Percentiles rank a stretch among this genome's conserved stretches.
Evolutionary conservation across 35 echinoderm and acorn worm species (phyloP).

Genomic region (Acanthaster planci): DNA sequence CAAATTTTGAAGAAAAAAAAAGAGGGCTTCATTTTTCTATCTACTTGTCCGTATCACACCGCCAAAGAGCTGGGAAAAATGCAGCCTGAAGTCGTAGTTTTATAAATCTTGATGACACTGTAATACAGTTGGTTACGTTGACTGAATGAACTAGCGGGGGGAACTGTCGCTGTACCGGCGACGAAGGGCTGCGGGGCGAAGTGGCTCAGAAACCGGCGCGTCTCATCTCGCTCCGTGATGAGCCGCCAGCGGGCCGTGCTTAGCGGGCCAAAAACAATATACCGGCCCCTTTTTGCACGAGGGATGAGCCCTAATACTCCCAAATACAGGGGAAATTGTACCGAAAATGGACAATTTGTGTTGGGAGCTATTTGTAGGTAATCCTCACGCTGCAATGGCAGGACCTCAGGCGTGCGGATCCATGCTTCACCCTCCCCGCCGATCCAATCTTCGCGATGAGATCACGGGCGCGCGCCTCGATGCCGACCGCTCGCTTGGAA

Average conservation of each 20-base stretch:
- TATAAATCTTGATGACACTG: too few species aligned
- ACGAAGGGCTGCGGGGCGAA: constrained; percentile 2
- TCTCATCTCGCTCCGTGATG: constrained; percentile 19
- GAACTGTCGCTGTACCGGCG: not conserved
- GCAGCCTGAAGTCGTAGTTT: too few species aligned
- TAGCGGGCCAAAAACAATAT: constrained; percentile 20
- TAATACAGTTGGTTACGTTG: too few species aligned
- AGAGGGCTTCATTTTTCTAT: too few species aligned
- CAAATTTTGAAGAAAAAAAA: too few species aligned
- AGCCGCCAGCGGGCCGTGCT: constrained; percentile 16
- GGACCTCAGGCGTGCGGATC: constrained; percentile 7
- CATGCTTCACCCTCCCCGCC: not conserved
- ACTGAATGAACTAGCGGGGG: not conserved
- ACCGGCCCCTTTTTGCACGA: constrained; percentile 8
- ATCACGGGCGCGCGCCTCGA: not conserved
- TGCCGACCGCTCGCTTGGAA: not conserved
- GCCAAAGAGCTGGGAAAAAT: too few species aligned
- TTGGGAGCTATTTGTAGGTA: constrained; percentile 2
- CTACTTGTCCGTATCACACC: too few species aligned
- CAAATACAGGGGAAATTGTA: constrained; percentile 29
- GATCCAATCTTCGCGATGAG: constrained; percentile 1
- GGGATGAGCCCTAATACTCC: constrained; percentile 14
- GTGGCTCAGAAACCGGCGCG: not conserved
- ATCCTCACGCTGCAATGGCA: not conserved
- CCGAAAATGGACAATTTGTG: constrained; percentile 29